Evolutionary conservation across 2,797 vertebrate genomes (phyloP), one percentile per base, ranked within the genome.

Genomic region (Orestias chungarensis): DNA sequence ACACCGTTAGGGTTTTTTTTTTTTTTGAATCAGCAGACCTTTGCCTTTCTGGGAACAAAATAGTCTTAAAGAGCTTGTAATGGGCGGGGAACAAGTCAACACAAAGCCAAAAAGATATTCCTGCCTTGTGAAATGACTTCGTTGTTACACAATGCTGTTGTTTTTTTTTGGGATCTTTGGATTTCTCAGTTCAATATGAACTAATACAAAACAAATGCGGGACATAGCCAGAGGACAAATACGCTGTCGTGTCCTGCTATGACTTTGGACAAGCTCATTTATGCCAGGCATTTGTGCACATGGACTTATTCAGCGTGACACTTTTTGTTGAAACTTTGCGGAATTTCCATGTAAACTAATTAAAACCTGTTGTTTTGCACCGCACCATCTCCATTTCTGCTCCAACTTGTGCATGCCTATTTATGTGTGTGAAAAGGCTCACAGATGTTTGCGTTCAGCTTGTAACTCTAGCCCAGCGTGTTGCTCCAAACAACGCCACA

Each of bases 381-480:
- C 3, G 5, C 23, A 14, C 11, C 66, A 61, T 64, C 70, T 59
- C 65, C 64, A 57, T 38, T 71, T 31, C 47, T 47, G 0, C 40
- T 44, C 2, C 40, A 23, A n/a, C 15, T 1, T 25, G 11, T 50
- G 38, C 42, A 17, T 64, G 25, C 50, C 66, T 67, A 66, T 75
- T 55, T 33, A 27, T 73, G 82, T 78, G 85, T 87, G 79, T n/a
- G 29, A 42, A 66, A 54, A 76, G 29, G 62, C 11, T 59, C 84
- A 88, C 88, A 86, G 80, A 74, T 88, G 88, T 87, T 91, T 87
- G 86, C 83, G 83, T 80, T 86, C 84, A 79, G 89, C 79, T 79
- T 91, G 89, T 89, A 91, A 92, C 85, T 86, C 73, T 66, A 87
- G 67, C 86, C 82, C 90, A 86, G 84, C 80, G 27, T 90, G 90